phyloP scores from a whole-genome alignment of 2,888 invertebrate species.

The Pachycephus smyrnensis region DNA sequence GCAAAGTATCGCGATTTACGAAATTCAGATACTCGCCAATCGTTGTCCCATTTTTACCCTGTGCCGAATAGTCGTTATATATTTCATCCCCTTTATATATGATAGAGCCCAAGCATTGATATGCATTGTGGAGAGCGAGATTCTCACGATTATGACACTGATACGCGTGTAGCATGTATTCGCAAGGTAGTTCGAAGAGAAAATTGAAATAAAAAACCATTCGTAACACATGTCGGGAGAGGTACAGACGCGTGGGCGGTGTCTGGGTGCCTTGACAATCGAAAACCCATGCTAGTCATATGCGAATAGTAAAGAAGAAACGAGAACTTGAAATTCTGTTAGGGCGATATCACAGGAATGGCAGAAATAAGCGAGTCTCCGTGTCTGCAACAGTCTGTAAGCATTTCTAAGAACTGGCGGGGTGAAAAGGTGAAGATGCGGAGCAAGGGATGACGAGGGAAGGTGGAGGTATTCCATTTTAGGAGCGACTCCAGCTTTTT shows the following conservation, averaged over 20 bases:
- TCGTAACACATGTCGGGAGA: neutral
- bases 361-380: neutral
- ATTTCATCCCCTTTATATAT: neutral
- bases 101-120: neutral
- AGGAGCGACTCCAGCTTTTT: slow-evolving; percentile 25
- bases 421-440: neutral
- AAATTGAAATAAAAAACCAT: neutral
- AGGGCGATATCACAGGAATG: neutral
- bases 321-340: neutral
- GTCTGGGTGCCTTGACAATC: neutral
- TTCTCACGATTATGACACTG: neutral
- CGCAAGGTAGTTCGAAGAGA: neutral
- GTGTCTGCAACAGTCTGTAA: neutral
- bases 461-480: neutral
- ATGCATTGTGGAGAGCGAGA: neutral
- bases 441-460: neutral
- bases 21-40: neutral
- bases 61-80: neutral
- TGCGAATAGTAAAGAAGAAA: neutral
- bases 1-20: neutral
- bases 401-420: neutral
- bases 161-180: neutral
- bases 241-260: too few species aligned
- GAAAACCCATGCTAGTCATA: neutral
- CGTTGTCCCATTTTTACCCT: neutral